These are phyloP conservation scores for Megalopta genalis DNA, from an alignment of 1,140 invertebrate species.

Conservation along the genomic window DNA sequence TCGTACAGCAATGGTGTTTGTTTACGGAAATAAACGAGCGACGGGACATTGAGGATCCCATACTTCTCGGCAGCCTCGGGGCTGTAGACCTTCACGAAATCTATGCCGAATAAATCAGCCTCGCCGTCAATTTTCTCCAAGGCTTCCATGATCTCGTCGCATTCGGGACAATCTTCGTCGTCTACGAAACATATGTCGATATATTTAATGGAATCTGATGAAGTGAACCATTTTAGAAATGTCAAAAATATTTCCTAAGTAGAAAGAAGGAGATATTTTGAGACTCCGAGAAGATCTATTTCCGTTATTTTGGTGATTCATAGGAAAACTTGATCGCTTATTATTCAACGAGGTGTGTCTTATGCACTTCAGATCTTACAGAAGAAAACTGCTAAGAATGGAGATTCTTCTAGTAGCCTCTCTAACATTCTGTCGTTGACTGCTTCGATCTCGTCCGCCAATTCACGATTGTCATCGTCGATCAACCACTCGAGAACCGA, in stretches of 20 bases:
- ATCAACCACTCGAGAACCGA: slow-evolving; percentile 95
- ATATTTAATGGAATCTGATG: neutral
- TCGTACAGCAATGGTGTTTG: slow-evolving; percentile 93
- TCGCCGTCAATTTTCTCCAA: slow-evolving; percentile 96
- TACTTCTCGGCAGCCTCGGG: slow-evolving; percentile 90
- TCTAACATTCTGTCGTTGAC: slow-evolving; percentile 95
- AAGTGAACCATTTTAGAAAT: neutral
- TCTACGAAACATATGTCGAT: slow-evolving; percentile 80
- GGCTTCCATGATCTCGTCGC: slow-evolving; percentile 92
- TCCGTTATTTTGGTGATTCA: too few species aligned
- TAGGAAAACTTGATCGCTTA: too few species aligned
- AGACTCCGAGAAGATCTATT: too few species aligned
- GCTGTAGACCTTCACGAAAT: slow-evolving; percentile 96
- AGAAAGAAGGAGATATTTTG: too few species aligned
- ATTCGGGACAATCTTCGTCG: slow-evolving; percentile 94
- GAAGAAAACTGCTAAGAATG: slow-evolving; percentile 94
- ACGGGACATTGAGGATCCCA: slow-evolving; percentile 90
- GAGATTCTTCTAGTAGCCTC: slow-evolving; percentile 91
- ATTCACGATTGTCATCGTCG: slow-evolving; percentile 95
- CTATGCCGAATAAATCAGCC: slow-evolving; percentile 95
- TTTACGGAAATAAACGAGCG: slow-evolving; percentile 94
- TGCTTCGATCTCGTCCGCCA: slow-evolving; percentile 96
- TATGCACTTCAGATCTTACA: slow-evolving; percentile 83
- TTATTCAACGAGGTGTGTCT: too few species aligned
- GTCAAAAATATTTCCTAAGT: too few species aligned